Evolutionary conservation across 2,888 invertebrate species (phyloP), one percentile per base, ranked within the genome.

Genomic region (Drosophila siamana): DNA sequence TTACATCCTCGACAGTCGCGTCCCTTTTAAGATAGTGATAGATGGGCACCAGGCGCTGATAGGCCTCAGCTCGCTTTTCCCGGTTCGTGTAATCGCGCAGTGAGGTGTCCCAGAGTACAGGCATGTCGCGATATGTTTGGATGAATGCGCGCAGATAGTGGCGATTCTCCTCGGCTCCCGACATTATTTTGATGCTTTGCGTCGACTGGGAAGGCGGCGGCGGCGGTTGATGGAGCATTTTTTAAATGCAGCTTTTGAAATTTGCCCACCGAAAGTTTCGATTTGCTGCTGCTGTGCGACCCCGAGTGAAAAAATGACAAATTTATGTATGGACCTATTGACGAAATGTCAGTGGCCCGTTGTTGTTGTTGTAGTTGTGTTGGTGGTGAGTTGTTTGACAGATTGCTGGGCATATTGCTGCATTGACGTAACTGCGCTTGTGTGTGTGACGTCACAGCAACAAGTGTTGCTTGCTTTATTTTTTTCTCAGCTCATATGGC

Each of bases 1-100:
- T 91, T 0, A 91, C 91, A 63, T 91, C 91, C 61, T 91, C 91
- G 0, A 91, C 85, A 13, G 91, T 91, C n/a, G 91, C 92, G 61
- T 91, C 91, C 0, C 90, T 79, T 43, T 91, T 91, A 11, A 91
- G 77, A 24, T 88, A 86, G 4, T 89, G 89, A 28, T 90, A 91
- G 2, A 91, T 90, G 26, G 90, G 89, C 59, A 89, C 80, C 9
- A 89, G 64, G 3, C 90, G 82, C 15, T 89, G 86, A 51, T 91
- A 91, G 0, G 91, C 91, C 50, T 91, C 89, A 3, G 88, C 89
- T 1, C 91, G 78, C 55, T 91, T 91, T 40, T 91, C 92, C 0
- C 91, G 88, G 43, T 91, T 91, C 2, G 92, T 91, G 66, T 91
- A 91, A 43, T 91, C 91, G 1, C 90, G 78, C 11, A 91, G 60